Conservation (phyloP, 2,113 vertebrate species). For the Vanacampus margaritifer region DNA sequence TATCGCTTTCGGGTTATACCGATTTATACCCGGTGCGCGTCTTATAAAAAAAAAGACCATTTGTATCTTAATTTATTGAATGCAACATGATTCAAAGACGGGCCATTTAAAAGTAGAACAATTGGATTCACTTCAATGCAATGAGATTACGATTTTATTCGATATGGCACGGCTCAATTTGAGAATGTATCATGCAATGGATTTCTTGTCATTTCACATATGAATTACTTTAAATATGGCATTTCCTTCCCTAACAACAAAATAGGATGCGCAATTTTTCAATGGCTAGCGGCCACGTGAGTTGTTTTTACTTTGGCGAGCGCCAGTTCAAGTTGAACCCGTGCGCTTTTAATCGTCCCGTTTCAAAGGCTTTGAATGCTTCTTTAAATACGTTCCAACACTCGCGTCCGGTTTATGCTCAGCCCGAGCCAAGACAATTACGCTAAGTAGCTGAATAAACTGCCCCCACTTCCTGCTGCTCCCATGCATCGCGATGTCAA, state of each 20-base stretch:
- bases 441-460: not conserved
- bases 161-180: no score
- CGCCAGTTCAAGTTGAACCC: not conserved
- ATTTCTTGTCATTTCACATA: no score
- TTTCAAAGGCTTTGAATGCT: not conserved
- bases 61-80: no score
- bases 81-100: no score
- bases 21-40: no score
- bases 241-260: not conserved
- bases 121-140: no score
- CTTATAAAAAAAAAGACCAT: no score
- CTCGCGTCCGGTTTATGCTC: not conserved
- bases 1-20: no score
- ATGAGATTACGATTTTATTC: no score
- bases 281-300: not conserved
- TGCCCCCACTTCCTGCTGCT: slow-evolving; percentile 5
- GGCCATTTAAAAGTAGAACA: no score
- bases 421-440: not conserved
- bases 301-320: not conserved
- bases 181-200: no score
- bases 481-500: not conserved
- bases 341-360: not conserved
- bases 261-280: not conserved
- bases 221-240: no score
- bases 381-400: not conserved